Conservation (phyloP, 2,888 invertebrate species). For the Cephus pulcher region DNA sequence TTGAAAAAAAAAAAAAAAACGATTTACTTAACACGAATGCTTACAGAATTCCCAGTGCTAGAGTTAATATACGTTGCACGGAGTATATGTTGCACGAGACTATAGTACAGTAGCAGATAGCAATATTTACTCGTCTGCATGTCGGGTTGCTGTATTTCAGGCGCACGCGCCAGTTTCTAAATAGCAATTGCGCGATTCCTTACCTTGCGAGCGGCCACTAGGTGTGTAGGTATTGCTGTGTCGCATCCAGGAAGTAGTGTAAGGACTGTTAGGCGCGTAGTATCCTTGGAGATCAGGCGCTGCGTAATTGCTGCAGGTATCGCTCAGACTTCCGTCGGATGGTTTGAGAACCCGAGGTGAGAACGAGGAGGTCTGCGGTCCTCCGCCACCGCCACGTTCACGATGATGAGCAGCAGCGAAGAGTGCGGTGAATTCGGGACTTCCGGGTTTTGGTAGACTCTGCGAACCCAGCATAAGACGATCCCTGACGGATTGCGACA, state of each 20-base stretch:
- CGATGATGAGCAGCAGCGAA: conserved; percentile 67
- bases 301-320: conserved; percentile 86
- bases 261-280: conserved; percentile 72
- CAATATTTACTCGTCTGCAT: too few species aligned
- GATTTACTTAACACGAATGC: too few species aligned
- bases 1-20: too few species aligned
- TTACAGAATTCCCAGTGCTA: too few species aligned
- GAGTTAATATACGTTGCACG: too few species aligned
- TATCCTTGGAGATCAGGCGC: conserved; percentile 66
- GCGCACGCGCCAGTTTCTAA: too few species aligned
- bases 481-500: conserved; percentile 88
- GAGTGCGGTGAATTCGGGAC: conserved; percentile 76
- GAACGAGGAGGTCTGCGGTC: conserved; percentile 58
- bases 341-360: conserved; percentile 61
- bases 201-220: conserved; percentile 60
- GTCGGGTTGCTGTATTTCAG: too few species aligned
- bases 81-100: too few species aligned
- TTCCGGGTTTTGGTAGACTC: conserved; percentile 83
- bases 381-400: conserved; percentile 52
- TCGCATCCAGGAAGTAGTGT: conserved; percentile 81
- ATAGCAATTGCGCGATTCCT: background rate
- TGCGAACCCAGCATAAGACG: conserved; percentile 87
- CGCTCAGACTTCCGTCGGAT: conserved; percentile 85
- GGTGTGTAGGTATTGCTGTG: conserved; percentile 76
- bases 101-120: too few species aligned